These are phyloP conservation scores for Megamerina dolium DNA, from an alignment of 2,888 invertebrate genomes.

Conservation along the genomic window DNA sequence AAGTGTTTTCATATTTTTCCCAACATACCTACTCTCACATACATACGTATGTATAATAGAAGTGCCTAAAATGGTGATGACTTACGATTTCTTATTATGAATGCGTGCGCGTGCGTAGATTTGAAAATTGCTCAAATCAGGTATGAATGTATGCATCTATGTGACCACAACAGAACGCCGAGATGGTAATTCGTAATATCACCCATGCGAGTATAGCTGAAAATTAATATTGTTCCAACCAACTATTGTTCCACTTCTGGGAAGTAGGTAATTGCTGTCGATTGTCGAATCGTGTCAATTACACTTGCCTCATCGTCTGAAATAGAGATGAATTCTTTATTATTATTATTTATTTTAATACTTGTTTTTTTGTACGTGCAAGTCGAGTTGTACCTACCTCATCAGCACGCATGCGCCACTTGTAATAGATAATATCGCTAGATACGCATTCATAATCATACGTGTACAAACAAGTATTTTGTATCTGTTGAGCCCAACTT, in stretches of 20 bases:
- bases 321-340: too few relatives aligned
- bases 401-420: constrained; percentile 2
- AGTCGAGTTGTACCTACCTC: not conserved
- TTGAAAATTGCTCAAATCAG: not conserved
- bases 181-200: too few relatives aligned
- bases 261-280: constrained; percentile 1
- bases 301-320: not conserved
- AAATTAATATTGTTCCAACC: too few relatives aligned
- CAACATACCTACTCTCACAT: too few relatives aligned
- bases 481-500: not conserved
- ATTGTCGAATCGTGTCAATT: constrained; percentile 5
- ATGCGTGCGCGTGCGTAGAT: not conserved
- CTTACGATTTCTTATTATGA: not conserved
- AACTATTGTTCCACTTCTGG: constrained; percentile 1
- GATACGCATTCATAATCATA: not conserved
- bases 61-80: not conserved
- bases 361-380: not conserved
- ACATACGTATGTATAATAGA: too few relatives aligned
- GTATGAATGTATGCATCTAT: constrained; percentile 2
- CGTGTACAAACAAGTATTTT: not conserved
- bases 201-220: too few relatives aligned
- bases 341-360: not conserved
- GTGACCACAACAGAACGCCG: too few relatives aligned
- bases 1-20: not conserved
- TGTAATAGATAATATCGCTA: not conserved